These are phyloP conservation scores for Melolontha melolontha DNA, from an alignment of 2,888 invertebrate genomes.

Conservation along the genomic window DNA sequence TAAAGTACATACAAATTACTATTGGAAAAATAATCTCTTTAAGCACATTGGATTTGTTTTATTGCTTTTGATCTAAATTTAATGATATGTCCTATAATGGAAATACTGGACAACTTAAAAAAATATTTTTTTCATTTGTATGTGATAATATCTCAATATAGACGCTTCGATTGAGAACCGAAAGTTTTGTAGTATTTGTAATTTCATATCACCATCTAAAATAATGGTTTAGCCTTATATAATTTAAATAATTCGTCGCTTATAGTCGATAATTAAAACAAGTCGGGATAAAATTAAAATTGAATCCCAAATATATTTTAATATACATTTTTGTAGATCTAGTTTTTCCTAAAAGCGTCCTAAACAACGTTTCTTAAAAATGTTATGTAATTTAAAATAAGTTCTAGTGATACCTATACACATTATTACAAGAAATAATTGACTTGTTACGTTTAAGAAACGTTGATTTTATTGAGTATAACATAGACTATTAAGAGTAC, in stretches of 20 bases:
- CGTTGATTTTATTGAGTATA: constrained; percentile 21
- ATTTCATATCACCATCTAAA: not conserved
- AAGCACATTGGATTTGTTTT: constrained; percentile 8
- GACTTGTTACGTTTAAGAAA: constrained; percentile 37
- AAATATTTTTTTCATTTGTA: not conserved
- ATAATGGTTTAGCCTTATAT: not conserved
- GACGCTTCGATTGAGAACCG: constrained; percentile 12
- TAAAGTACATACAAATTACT: no score
- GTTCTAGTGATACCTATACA: constrained; percentile 23
- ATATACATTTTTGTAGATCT: not conserved
- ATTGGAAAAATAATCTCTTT: not conserved
- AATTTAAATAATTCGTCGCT: not conserved
- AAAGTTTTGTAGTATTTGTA: not conserved
- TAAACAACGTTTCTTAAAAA: constrained; percentile 23
- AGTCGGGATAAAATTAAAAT: not conserved
- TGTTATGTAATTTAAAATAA: constrained; percentile 13
- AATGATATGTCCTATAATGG: constrained; percentile 30
- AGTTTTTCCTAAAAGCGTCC: constrained; percentile 17
- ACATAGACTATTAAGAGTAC: not conserved
- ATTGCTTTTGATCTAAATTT: constrained; percentile 27
- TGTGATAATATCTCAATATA: constrained; percentile 13
- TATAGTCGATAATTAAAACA: not conserved
- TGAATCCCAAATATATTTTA: constrained; percentile 3
- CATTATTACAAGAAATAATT: constrained; percentile 29
- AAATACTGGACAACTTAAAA: constrained; percentile 1